These are phyloP conservation scores for Hiodon tergisus DNA, from an alignment of 2,113 vertebrate species.

Conservation along the genomic window DNA sequence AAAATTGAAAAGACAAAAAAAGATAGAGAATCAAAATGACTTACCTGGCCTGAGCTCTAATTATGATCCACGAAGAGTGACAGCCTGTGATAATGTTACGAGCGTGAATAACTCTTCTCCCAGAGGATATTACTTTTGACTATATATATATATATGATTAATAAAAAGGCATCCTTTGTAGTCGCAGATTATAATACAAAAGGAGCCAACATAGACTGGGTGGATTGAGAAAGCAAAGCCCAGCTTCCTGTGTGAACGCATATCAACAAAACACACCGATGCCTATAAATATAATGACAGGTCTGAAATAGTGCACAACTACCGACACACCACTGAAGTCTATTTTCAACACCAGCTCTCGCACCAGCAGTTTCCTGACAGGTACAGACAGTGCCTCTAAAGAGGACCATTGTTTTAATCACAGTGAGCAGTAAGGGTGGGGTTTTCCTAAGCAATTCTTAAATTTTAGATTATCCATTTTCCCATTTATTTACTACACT, in stretches of 20 bases:
- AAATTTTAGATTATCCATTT: no score
- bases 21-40: neutral
- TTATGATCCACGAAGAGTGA: neutral
- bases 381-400: no score
- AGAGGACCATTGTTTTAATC: no score
- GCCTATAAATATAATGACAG: no score
- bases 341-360: no score
- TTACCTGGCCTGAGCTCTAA: neutral
- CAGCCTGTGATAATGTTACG: neutral
- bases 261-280: neutral
- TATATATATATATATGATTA: neutral
- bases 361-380: no score
- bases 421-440: no score
- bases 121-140: neutral
- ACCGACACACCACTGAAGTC: no score
- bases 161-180: neutral
- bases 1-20: neutral
- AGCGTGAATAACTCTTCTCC: neutral
- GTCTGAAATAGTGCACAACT: no score
- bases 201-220: neutral
- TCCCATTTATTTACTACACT: no score
- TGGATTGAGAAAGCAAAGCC: neutral
- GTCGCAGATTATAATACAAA: neutral
- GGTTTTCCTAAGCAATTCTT: no score
- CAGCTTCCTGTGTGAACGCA: conserved; percentile 26